Evolutionary conservation across 2,113 vertebrate genomes (phyloP).

Genomic region (Muntiacus muntjak): DNA sequence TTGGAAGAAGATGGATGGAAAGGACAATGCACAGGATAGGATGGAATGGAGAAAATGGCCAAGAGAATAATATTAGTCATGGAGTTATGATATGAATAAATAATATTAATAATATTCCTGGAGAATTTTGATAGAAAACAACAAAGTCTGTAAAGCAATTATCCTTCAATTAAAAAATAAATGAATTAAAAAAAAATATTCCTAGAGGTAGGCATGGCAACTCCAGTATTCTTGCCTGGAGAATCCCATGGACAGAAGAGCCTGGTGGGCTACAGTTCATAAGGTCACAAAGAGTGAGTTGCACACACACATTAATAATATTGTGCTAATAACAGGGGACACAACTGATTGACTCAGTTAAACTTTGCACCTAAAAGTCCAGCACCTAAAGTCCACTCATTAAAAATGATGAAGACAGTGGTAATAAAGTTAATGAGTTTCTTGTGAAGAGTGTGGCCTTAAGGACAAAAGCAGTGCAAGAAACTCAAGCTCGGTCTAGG

Average conservation of each 20-base stretch:
- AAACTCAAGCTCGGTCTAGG: rapidly evolving
- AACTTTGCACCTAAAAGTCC: neutral
- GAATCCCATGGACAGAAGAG: neutral
- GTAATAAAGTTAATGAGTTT: neutral
- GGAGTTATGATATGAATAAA: neutral
- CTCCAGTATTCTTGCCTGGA: neutral
- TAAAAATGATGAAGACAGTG: no score
- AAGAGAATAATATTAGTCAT: neutral
- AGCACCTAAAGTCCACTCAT: no score
- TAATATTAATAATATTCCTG: neutral
- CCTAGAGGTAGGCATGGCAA: neutral
- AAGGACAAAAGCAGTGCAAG: neutral
- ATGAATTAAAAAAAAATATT: neutral
- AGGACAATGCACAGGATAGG: neutral
- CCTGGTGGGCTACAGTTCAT: neutral
- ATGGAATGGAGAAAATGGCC: neutral
- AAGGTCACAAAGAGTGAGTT: neutral
- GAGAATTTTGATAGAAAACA: neutral
- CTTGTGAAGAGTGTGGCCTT: neutral
- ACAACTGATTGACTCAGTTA: neutral
- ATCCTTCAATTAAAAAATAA: neutral
- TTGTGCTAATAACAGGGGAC: neutral
- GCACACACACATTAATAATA: neutral
- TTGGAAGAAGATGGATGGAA: neutral
- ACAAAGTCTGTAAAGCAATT: neutral